Evolutionary conservation across 2,113 vertebrate genomes (phyloP), one percentile per base, ranked within the genome.

Genomic region (Ploceus nigricollis): DNA sequence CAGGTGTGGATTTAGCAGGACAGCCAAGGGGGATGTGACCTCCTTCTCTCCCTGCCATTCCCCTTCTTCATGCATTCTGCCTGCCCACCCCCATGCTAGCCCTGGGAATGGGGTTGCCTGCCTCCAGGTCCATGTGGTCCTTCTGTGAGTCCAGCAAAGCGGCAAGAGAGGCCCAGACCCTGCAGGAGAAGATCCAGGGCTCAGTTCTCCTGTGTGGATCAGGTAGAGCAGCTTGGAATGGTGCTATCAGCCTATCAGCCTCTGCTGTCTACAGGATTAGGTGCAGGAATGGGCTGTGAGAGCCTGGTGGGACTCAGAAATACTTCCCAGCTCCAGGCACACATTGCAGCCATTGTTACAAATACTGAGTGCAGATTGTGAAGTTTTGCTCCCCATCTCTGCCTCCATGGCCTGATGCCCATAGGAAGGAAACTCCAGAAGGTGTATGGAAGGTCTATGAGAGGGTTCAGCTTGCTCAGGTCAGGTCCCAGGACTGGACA

Each of bases 1-100:
- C 96, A 94, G 94, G 89, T 95, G 94, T 75, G 72, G 86, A 53
- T 87, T 92, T 71, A 83, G 82, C 86, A 70, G 72, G 35, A 73
- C 1, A 3, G 63, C 77, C 7, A 2, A 90, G 37, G 35, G 58
- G 51, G 30, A 69, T 35, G 35, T 87, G 82, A 83, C 90, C 94
- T 93, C 42, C 45, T 31, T 10, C 28, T 70, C 30, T 56, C 51
- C 28, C 14, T 33, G 3, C 7, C 4, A 7, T 12, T 24, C 5
- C n/a, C 31, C 16, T 20, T 70, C 30, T 44, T 37, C 2, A 15
- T 18, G n/a, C 23, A 11, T 1, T 7, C 57, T 71, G 68, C 53
- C 27, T 53, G 47, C 11, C 68, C 5, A 2, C 19, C 31, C 19
- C 8, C 7, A 4, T 5, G 45, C 30, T 7, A 61, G 22, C 8